Evolutionary conservation across 2,113 vertebrate species (phyloP).

Genomic region (Hypomesus transpacificus): DNA sequence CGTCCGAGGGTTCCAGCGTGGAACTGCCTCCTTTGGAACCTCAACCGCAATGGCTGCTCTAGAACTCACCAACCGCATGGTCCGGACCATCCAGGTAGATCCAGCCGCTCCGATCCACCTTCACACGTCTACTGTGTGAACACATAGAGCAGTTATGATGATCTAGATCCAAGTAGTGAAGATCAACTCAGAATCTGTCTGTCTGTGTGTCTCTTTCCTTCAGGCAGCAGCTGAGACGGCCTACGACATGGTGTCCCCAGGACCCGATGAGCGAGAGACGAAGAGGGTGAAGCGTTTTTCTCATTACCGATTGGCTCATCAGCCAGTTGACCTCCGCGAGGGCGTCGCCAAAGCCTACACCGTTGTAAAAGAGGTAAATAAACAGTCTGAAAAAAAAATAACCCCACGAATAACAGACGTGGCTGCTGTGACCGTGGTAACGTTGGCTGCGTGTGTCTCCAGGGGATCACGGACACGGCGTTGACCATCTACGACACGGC

Average conservation of each 20-base stretch:
- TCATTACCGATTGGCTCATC: constrained; percentile 86
- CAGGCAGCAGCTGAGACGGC: constrained; percentile 96
- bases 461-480: constrained; percentile 95
- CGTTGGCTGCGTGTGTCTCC: constrained; percentile 11
- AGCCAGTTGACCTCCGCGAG: constrained; percentile 93
- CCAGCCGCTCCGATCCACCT: background rate
- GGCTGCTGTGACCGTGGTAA: background rate
- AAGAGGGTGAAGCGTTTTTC: constrained; percentile 83
- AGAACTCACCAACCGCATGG: constrained; percentile 95
- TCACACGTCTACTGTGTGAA: too few relatives aligned
- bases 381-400: background rate
- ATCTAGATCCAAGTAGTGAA: background rate
- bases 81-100: constrained; percentile 92
- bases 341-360: constrained; percentile 96
- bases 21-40: constrained; percentile 95
- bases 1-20: constrained; percentile 91
- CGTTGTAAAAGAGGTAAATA: constrained; percentile 90
- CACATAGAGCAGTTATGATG: background rate
- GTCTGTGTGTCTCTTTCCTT: background rate
- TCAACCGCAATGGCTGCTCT: constrained; percentile 97
- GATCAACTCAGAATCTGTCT: background rate
- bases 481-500: constrained; percentile 95
- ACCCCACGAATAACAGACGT: background rate
- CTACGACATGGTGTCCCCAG: constrained; percentile 98
- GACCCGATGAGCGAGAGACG: constrained; percentile 79